phyloP scores from a whole-genome alignment of 2,113 vertebrate genomes.

The Corythaixoides concolor region DNA sequence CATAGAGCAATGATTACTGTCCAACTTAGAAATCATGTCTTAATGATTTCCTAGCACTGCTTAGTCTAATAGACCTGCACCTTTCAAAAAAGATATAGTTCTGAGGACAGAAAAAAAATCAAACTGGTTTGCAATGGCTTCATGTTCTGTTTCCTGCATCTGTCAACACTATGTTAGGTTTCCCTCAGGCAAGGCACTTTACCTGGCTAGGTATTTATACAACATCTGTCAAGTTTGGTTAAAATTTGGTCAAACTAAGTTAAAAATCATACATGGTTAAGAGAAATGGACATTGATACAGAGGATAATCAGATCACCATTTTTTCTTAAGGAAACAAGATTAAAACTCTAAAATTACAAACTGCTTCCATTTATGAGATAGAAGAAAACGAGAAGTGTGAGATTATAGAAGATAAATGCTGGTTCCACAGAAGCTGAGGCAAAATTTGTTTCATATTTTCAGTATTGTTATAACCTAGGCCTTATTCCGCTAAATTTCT shows the following conservation, averaged over 20 bases:
- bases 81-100: neutral
- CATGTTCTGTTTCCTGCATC: neutral
- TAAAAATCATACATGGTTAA: neutral
- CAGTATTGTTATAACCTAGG: neutral
- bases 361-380: neutral
- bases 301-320: neutral
- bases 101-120: neutral
- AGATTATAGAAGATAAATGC: neutral
- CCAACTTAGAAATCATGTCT: neutral
- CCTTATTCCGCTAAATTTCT: neutral
- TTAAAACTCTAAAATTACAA: neutral
- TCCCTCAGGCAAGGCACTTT: conserved; percentile 1
- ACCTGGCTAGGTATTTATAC: conserved; percentile 38
- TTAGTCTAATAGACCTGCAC: neutral
- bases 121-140: neutral
- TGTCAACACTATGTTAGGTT: neutral
- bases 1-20: neutral
- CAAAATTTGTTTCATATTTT: neutral
- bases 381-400: neutral
- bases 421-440: neutral
- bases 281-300: neutral
- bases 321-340: neutral
- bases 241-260: conserved; percentile 16
- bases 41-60: neutral
- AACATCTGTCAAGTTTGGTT: conserved; percentile 17